phyloP scores from a whole-genome alignment of 2,888 invertebrate species.

The Trissoscelio sp. region DNA sequence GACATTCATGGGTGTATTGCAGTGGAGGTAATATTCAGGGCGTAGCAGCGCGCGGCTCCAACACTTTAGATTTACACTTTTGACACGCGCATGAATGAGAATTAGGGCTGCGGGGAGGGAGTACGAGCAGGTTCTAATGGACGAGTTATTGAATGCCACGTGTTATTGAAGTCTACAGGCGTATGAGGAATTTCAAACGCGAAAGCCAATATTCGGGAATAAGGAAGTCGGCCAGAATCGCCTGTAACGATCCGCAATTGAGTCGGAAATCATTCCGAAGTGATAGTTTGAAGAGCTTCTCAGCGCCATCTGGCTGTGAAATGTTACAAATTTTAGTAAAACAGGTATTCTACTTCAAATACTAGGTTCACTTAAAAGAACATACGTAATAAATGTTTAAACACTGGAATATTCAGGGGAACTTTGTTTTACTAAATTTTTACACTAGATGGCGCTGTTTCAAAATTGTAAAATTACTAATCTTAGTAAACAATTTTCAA shows the following conservation, averaged over 20 bases:
- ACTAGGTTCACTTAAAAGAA: too few relatives aligned
- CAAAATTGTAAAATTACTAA: too few relatives aligned
- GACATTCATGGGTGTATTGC: conserved; percentile 58
- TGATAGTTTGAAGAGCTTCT: neutral
- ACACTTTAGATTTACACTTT: conserved; percentile 60
- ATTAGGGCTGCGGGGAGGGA: neutral
- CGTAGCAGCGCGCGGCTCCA: conserved; percentile 27
- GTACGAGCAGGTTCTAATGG: neutral
- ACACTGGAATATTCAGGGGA: too few relatives aligned
- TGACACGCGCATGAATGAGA: conserved; percentile 46
- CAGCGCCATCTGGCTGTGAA: conserved; percentile 7
- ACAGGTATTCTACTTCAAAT: too few relatives aligned
- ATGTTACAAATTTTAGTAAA: neutral
- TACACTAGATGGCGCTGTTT: too few relatives aligned
- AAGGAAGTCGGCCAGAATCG: conserved; percentile 18
- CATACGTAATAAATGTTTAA: too few relatives aligned
- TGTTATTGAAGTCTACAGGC: conserved; percentile 36
- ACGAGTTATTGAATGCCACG: conserved; percentile 51
- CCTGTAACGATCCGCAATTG: conserved; percentile 22
- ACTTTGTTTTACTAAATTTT: too few relatives aligned
- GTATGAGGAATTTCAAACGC: conserved; percentile 35
- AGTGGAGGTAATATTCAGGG: conserved; percentile 61
- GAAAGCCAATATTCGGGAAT: conserved; percentile 20
- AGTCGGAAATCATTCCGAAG: conserved; percentile 6
- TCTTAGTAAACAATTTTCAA: too few relatives aligned